Evolutionary conservation across 2,797 vertebrate species (phyloP).

Genomic region (Pseudocheirus occidentalis): DNA sequence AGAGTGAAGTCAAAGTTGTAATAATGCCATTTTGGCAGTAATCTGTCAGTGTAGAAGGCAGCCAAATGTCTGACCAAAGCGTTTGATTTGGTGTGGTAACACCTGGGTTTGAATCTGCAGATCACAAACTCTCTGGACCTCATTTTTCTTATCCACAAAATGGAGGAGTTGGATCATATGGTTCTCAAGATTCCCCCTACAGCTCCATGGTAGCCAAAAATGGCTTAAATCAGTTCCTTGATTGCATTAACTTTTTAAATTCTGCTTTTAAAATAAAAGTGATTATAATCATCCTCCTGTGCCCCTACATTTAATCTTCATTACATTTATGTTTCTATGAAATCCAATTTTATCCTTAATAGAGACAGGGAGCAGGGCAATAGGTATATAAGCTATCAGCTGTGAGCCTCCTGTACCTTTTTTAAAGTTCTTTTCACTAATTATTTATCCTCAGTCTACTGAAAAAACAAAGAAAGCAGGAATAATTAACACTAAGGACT

Average conservation of each 20-base stretch:
- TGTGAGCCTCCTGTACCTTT: constrained; percentile 7
- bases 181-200: too few relatives aligned
- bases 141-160: neutral
- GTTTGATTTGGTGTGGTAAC: too few relatives aligned
- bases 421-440: constrained; percentile 68
- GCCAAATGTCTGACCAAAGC: too few relatives aligned
- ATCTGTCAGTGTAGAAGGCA: too few relatives aligned
- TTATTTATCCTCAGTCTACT: constrained; percentile 78
- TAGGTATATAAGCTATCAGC: constrained; percentile 37
- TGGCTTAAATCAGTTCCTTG: neutral
- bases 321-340: constrained; percentile 57
- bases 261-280: constrained; percentile 4
- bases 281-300: constrained; percentile 36
- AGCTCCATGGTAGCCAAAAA: neutral
- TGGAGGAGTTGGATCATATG: neutral
- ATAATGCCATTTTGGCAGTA: too few relatives aligned
- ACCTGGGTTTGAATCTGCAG: too few relatives aligned
- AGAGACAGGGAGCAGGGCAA: constrained; percentile 55
- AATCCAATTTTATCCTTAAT: constrained; percentile 49
- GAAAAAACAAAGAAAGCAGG: constrained; percentile 70
- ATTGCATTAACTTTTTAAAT: neutral
- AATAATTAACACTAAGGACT: constrained; percentile 74
- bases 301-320: constrained; percentile 35
- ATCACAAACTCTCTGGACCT: neutral
- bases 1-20: too few relatives aligned